phyloP scores from a whole-genome alignment of 2,113 vertebrate species.

The Trematocara unimaculatum region DNA sequence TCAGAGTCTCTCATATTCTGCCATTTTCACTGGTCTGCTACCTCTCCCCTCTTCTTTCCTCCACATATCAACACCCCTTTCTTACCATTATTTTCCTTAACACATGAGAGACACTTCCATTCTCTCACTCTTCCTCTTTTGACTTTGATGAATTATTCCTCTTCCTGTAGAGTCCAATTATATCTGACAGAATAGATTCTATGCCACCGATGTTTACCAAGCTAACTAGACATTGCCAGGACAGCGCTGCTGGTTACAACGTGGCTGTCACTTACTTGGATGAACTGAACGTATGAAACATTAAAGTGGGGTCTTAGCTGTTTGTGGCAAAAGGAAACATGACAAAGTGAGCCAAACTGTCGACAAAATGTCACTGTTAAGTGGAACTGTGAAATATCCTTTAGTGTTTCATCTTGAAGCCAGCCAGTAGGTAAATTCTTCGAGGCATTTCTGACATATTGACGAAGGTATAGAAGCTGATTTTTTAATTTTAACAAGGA shows the following conservation, averaged over 20 bases:
- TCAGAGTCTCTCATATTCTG: conserved; percentile 37
- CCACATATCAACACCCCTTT: neutral
- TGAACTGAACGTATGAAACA: neutral
- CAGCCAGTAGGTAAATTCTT: neutral
- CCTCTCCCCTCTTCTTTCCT: neutral
- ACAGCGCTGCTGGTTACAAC: neutral
- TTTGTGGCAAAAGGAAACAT: conserved; percentile 2
- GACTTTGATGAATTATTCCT: conserved; percentile 39
- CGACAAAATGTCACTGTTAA: neutral
- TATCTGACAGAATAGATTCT: conserved; percentile 13
- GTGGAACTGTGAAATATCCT: neutral
- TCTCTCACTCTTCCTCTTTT: conserved; percentile 5
- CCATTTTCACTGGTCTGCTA: neutral
- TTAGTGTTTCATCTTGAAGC: neutral
- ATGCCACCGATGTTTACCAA: conserved; percentile 12
- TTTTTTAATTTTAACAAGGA: neutral
- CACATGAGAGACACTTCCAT: neutral
- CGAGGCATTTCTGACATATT: neutral
- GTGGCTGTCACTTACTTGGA: conserved; percentile 25
- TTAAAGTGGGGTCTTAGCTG: neutral
- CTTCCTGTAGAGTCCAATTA: conserved; percentile 32
- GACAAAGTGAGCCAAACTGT: neutral
- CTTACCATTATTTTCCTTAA: conserved; percentile 13
- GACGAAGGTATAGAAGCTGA: neutral
- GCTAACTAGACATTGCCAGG: neutral